phyloP scores from a whole-genome alignment of 2,888 invertebrate genomes.

The Pyrrhia umbra region DNA sequence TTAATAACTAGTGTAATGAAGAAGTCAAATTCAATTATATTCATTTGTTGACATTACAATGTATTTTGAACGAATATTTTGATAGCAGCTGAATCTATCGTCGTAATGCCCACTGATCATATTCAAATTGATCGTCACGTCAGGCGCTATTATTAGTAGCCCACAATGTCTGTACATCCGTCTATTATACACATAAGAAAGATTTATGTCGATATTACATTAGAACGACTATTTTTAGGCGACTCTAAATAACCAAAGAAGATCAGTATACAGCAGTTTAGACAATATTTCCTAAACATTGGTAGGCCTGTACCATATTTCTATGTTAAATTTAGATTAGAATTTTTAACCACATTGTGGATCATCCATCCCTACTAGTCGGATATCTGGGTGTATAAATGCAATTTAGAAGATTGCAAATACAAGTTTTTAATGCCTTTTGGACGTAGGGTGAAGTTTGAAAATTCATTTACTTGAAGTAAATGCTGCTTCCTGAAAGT shows the following conservation, averaged over 20 bases:
- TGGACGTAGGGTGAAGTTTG: no score
- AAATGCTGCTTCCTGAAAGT: no score
- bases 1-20: no score
- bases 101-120: slow-evolving; percentile 27
- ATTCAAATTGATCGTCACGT: slow-evolving; percentile 28
- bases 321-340: no score
- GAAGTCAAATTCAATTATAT: no score
- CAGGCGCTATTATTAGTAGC: slow-evolving; percentile 25
- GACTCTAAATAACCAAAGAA: slow-evolving; percentile 1
- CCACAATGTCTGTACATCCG: slow-evolving; percentile 28
- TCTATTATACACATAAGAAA: neutral
- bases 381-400: no score
- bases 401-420: no score
- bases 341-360: no score
- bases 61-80: slow-evolving; percentile 17
- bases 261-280: neutral
- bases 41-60: neutral
- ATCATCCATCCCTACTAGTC: no score
- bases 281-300: neutral
- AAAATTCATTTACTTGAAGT: no score
- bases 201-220: slow-evolving; percentile 37
- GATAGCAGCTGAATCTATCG: neutral
- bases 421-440: no score
- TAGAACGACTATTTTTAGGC: slow-evolving; percentile 29
- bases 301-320: no score